Evolutionary conservation across 1,140 invertebrate genomes (phyloP).

Genomic region (Micrasema minimum): DNA sequence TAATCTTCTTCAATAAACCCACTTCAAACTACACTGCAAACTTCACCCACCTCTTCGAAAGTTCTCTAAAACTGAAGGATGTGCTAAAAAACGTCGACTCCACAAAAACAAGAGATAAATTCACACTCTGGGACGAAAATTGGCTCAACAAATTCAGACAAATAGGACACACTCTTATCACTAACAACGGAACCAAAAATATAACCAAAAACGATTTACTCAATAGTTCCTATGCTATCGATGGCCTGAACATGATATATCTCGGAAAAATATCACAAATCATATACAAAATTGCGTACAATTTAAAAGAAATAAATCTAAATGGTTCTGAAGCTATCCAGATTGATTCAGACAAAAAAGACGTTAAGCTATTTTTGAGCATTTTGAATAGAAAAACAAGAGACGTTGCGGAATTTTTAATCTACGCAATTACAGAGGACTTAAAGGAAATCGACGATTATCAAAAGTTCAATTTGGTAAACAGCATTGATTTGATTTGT

Average conservation of each 20-base stretch:
- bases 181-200: conserved; percentile 11
- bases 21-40: conserved; percentile 57
- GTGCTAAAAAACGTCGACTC: conserved; percentile 54
- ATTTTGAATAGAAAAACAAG: conserved; percentile 58
- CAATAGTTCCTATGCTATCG: conserved; percentile 38
- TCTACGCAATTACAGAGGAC: conserved; percentile 59
- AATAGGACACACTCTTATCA: conserved; percentile 40
- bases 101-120: conserved; percentile 57
- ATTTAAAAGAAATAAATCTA: conserved; percentile 51
- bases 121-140: conserved; percentile 52
- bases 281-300: conserved; percentile 56
- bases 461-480: conserved; percentile 38
- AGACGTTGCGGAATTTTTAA: conserved; percentile 60
- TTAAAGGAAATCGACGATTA: conserved; percentile 43
- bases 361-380: conserved; percentile 56
- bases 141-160: conserved; percentile 47
- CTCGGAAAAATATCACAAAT: conserved; percentile 60
- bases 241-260: conserved; percentile 55
- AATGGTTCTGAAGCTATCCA: conserved; percentile 21
- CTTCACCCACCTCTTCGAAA: conserved; percentile 57
- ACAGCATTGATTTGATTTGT: conserved; percentile 42
- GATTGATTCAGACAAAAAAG: conserved; percentile 53
- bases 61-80: conserved; percentile 55
- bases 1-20: conserved; percentile 59
- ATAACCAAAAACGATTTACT: conserved; percentile 15